Conservation (phyloP, 2,888 invertebrate species). For the Mechanitis mazaeus region DNA sequence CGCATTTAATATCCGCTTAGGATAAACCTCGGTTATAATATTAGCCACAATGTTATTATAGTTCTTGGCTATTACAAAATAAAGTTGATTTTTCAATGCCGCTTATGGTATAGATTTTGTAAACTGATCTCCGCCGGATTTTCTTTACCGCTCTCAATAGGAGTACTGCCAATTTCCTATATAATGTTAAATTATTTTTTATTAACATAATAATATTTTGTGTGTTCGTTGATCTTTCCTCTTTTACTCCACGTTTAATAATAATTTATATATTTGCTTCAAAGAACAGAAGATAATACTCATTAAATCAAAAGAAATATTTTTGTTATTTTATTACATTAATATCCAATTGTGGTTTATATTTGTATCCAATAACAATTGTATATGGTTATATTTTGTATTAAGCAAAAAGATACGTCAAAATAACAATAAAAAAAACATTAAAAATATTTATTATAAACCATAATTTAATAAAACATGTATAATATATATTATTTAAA, state of each 20-base stretch:
- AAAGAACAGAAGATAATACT: not conserved
- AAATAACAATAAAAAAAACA: too few relatives aligned
- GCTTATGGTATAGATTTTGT: slow-evolving; percentile 21
- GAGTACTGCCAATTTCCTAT: slow-evolving; percentile 14
- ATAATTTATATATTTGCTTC: not conserved
- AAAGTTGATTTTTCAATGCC: slow-evolving; percentile 38
- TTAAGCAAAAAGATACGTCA: too few relatives aligned
- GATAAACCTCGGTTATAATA: slow-evolving; percentile 9
- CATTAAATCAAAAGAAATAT: not conserved
- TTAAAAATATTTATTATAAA: too few relatives aligned
- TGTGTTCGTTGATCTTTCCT: slow-evolving; percentile 2
- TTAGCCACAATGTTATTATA: slow-evolving; percentile 7
- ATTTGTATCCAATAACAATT: too few relatives aligned
- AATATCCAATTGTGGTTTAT: too few relatives aligned
- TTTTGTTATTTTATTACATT: too few relatives aligned
- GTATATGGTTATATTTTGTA: too few relatives aligned
- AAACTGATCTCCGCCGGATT: slow-evolving; percentile 43
- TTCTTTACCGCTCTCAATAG: slow-evolving; percentile 28
- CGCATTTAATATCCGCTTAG: slow-evolving; percentile 30
- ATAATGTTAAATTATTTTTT: slow-evolving; percentile 15
- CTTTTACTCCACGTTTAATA: not conserved
- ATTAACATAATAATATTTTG: slow-evolving; percentile 7
- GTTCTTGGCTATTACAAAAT: not conserved
- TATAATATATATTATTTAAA: too few relatives aligned
- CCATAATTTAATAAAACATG: too few relatives aligned